Evolutionary conservation across 2,113 vertebrate species (phyloP).

Genomic region (Gavia stellata): DNA sequence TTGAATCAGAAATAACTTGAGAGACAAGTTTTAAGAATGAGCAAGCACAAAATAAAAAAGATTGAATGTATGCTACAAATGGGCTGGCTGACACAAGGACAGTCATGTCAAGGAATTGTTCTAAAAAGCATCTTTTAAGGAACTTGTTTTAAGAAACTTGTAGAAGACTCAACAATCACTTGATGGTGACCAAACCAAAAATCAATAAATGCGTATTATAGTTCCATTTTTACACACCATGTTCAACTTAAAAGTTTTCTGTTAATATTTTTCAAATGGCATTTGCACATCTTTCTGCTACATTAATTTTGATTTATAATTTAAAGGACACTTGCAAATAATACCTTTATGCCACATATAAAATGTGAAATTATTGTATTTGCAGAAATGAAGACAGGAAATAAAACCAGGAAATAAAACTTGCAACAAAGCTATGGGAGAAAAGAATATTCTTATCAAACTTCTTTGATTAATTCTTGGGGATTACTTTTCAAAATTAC

Average conservation of each 20-base stretch:
- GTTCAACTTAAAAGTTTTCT: background rate
- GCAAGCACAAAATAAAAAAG: background rate
- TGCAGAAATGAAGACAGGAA: background rate
- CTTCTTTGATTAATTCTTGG: background rate
- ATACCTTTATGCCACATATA: background rate
- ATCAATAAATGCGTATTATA: background rate
- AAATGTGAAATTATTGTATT: background rate
- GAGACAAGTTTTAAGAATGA: background rate
- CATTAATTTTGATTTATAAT: background rate
- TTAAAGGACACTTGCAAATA: background rate
- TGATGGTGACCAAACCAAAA: background rate
- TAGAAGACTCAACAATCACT: background rate
- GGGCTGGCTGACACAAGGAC: background rate
- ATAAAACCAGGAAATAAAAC: background rate
- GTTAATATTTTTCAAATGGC: background rate
- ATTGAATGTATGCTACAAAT: background rate
- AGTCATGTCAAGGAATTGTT: background rate
- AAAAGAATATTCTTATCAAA: background rate
- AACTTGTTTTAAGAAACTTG: background rate
- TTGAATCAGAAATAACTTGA: background rate
- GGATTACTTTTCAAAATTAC: background rate
- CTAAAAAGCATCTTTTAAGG: background rate
- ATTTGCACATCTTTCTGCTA: background rate
- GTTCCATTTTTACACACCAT: background rate
- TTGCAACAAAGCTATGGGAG: background rate